Base-by-base conservation (phyloP, 2,113 vertebrate genomes). In the Orthochromis malagaraziensis region DNA sequence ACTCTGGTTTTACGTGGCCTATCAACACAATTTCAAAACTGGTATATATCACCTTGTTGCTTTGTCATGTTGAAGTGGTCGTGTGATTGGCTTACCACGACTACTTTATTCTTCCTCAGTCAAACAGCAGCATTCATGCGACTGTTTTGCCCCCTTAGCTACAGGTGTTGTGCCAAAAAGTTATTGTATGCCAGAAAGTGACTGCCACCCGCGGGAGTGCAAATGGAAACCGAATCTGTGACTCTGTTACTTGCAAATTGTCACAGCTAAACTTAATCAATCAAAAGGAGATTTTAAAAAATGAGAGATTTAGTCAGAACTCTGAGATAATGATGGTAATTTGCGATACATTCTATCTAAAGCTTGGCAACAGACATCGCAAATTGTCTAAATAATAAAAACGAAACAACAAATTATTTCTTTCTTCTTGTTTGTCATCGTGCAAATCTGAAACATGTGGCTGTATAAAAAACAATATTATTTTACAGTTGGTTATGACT, bases 51-150 rank as follows among this genome's bases (percentile, higher is more conserved):
- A 57, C 6, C 54, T 26, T 8, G 54, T 57, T 57, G 3, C 54
- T 0, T 57, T 57, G 12, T 55, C 6, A 14, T 55, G 0, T 55
- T 26, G 0, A 55, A 55, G 54, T 26, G 24, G 24, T 26, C 4
- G 0, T 57, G 24, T 57, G 24, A 57, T 5, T 57, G 12, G 24
- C 54, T 57, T 29, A 57, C 54, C 24, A 26, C 1, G 0, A 57
- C 54, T 2, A 0, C 54, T 26, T 24, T 55, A 14, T 8, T 26
- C 24, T 26, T 26, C 54, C 54, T 2, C 54, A 57, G 54, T 26
- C 54, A 57, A 26, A 57, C 54, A 57, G 24, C 54, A 26, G 54
- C 21, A 57, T 0, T 57, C 54, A 57, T 29, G 24, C 7, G 1
- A 57, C 7, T 29, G 24, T 57, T 57, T 57, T 57, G 12, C 55